These are phyloP conservation scores for Microvelia longipes DNA, from an alignment of 1,140 invertebrate genomes.

Conservation along the genomic window DNA sequence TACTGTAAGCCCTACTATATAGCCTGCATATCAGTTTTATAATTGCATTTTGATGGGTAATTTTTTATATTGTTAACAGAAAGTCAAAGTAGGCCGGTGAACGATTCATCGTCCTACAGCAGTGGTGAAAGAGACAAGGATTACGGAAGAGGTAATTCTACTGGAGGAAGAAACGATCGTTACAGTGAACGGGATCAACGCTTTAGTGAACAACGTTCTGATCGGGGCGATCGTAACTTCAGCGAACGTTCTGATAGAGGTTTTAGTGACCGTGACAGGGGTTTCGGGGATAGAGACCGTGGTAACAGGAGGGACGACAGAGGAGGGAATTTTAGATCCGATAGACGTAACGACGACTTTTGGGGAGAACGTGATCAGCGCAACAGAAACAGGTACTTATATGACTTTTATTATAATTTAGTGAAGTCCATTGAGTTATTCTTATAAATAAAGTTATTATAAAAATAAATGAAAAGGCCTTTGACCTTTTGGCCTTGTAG, in stretches of 20 bases:
- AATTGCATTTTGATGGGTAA: too few species aligned
- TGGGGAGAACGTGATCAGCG: conserved; percentile 23
- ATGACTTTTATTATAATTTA: too few species aligned
- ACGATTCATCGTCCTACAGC: neutral
- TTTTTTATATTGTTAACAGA: too few species aligned
- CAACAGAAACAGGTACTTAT: conserved; percentile 8
- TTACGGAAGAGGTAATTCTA: conserved; percentile 7
- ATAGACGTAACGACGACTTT: conserved; percentile 29
- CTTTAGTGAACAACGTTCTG: neutral
- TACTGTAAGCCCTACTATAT: too few species aligned
- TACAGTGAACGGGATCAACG: neutral
- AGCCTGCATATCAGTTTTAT: too few species aligned
- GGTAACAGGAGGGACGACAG: conserved; percentile 30
- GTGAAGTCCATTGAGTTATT: too few species aligned
- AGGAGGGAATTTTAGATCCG: conserved; percentile 7
- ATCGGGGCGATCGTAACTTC: conserved; percentile 8
- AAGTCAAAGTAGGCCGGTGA: neutral
- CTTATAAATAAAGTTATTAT: too few species aligned
- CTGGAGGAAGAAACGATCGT: neutral
- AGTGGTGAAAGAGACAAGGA: conserved; percentile 9
- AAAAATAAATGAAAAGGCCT: too few species aligned
- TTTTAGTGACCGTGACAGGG: conserved; percentile 18
- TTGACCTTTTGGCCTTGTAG: too few species aligned
- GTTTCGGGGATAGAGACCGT: conserved; percentile 23
- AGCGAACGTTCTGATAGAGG: conserved; percentile 31